Base-by-base conservation (phyloP, 2,113 vertebrate genomes). In the Polypterus senegalus region DNA sequence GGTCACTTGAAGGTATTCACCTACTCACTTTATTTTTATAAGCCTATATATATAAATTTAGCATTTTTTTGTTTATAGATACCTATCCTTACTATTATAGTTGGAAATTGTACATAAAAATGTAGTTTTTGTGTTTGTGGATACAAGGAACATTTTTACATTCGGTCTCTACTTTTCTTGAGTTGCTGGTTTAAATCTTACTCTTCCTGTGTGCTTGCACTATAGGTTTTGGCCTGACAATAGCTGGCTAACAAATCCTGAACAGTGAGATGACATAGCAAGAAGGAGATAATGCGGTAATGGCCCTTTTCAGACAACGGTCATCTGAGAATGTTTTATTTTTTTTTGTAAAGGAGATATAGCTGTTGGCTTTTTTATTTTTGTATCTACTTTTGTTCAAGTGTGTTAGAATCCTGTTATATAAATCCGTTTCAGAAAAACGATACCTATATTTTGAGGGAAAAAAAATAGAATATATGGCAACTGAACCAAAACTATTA, bases 41-140 rank as follows among this genome's bases (percentile, higher is more conserved):
- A 27, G 27, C 27, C 27, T 27, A 27, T 27, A 27, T 27, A 27
- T 27, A 27, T 27, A 27, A 27, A 27, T 27, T 27, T 27, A 27
- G 27, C 27, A 27, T 27, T 27, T 27, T 27, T 27, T 27, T 27
- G 27, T 27, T 27, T 27, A 27, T 27, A 27, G 27, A 27, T 27
- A 27, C 27, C 27, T 27, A 27, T 27, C 27, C 27, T 27, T 27
- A 27, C 27, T 27, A 27, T 27, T 27, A 27, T 27, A 27, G 27
- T 27, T 95, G 92, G 92, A 90, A 86, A 92, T 89, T 98, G 87
- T 95, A 88, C 93, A 92, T 94, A 92, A 96, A 89, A 92, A 94
- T 92, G 93, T 77, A 82, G 83, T 82, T 81, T 92, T 93, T 94
- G 88, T 91, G 92, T 97, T 91, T 94, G 91, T 97, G 94, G 97